These are phyloP conservation scores for Pteria penguin DNA, from an alignment of 2,888 invertebrate species.

Conservation along the genomic window DNA sequence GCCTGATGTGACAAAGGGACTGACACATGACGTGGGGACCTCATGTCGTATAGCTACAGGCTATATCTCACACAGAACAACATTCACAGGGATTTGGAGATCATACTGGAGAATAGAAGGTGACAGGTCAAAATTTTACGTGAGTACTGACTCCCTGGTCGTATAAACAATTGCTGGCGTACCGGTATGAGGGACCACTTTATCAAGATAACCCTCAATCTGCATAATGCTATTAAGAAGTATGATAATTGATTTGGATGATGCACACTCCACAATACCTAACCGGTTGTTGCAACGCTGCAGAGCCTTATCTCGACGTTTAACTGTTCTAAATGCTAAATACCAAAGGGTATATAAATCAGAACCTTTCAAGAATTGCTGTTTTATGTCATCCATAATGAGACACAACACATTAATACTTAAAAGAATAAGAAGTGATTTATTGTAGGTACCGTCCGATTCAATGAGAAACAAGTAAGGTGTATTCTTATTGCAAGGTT, in stretches of 20 bases:
- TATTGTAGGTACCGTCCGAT: slow-evolving; percentile 12
- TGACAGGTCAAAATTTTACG: not conserved
- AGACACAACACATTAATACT: slow-evolving; percentile 11
- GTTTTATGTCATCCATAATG: not conserved
- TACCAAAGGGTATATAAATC: not conserved
- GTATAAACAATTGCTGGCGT: not conserved
- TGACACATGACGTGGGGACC: too few relatives aligned
- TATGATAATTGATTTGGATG: not conserved
- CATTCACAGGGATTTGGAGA: not conserved
- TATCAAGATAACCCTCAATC: slow-evolving; percentile 1
- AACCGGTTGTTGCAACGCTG: not conserved
- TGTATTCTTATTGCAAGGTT: too few relatives aligned
- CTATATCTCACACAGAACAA: slow-evolving; percentile 4
- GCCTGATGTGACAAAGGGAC: too few relatives aligned
- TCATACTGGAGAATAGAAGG: not conserved
- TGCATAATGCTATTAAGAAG: not conserved
- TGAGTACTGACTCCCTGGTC: not conserved
- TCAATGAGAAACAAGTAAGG: slow-evolving; percentile 5
- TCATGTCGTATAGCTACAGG: not conserved
- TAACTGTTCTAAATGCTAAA: not conserved
- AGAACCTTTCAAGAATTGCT: not conserved
- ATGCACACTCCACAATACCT: not conserved
- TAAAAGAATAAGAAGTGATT: not conserved
- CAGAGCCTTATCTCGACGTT: not conserved
- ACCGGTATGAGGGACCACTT: slow-evolving; percentile 2